Evolutionary conservation across 2,113 vertebrate species (phyloP).

Genomic region (Ardeotis arabs): DNA sequence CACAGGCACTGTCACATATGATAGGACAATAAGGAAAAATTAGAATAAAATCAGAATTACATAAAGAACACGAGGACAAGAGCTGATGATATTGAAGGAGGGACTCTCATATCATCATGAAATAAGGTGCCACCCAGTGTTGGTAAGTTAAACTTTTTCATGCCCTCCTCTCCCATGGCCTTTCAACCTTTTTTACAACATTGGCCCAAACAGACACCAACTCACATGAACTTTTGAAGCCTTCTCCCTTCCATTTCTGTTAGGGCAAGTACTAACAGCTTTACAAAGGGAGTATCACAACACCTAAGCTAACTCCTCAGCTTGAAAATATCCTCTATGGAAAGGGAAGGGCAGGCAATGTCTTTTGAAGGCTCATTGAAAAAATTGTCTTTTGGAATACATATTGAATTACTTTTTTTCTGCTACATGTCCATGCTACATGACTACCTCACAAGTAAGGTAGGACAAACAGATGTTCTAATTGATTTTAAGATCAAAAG

Average conservation of each 20-base stretch:
- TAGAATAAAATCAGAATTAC: background rate
- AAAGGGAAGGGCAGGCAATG: background rate
- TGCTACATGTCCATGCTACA: background rate
- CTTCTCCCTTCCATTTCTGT: background rate
- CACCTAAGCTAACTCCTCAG: background rate
- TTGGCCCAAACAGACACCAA: background rate
- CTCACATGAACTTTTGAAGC: background rate
- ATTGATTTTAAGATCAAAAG: background rate
- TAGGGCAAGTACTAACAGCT: background rate
- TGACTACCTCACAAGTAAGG: background rate
- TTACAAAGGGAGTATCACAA: background rate
- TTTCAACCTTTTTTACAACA: background rate
- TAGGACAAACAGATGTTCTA: background rate
- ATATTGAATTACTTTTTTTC: background rate
- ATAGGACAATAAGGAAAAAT: background rate
- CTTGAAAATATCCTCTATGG: background rate
- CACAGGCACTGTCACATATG: fast-evolving
- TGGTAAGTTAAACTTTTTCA: background rate
- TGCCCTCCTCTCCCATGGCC: background rate
- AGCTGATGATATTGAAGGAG: background rate
- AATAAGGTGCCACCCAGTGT: background rate
- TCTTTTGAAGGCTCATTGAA: background rate
- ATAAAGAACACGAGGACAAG: background rate
- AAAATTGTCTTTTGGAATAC: background rate
- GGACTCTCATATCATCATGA: background rate